These are phyloP conservation scores for Drosophila trapezifrons DNA, from an alignment of 1,140 invertebrate genomes.

Conservation along the genomic window DNA sequence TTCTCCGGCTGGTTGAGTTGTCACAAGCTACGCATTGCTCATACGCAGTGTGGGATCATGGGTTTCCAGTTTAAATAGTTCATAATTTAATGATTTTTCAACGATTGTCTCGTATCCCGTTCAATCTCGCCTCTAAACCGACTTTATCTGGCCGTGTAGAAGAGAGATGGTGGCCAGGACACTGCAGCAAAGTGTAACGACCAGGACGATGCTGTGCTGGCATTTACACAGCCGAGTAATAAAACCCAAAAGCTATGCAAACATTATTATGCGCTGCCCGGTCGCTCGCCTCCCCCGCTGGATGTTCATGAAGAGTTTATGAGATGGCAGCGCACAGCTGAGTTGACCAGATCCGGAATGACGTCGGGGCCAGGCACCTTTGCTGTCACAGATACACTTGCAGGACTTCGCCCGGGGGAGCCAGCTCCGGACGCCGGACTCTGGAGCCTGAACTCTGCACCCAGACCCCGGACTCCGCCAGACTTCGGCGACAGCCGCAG, in stretches of 20 bases:
- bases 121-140: background rate
- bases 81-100: background rate
- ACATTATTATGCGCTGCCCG: constrained; percentile 67
- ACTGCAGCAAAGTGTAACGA: constrained; percentile 47
- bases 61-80: background rate
- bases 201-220: constrained; percentile 55
- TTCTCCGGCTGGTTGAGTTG: background rate
- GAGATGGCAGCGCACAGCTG: constrained; percentile 44
- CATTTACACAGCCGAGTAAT: constrained; percentile 75
- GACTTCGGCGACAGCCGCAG: constrained; percentile 26
- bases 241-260: constrained; percentile 79
- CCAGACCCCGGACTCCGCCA: background rate
- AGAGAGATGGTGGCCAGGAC: constrained; percentile 11
- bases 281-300: constrained; percentile 1
- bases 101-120: background rate
- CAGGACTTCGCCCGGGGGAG: constrained; percentile 10
- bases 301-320: constrained; percentile 49
- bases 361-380: constrained; percentile 24
- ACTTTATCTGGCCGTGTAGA: constrained; percentile 20
- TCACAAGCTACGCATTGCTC: background rate
- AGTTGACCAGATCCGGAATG: constrained; percentile 25
- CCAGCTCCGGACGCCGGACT: constrained; percentile 1
- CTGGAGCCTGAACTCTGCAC: background rate
- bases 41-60: background rate
- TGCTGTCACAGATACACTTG: constrained; percentile 29